Percentiles rank a stretch among this genome's conserved stretches.
phyloP scores from a whole-genome alignment of 2,113 vertebrate genomes.

The Periophthalmus modestus region DNA sequence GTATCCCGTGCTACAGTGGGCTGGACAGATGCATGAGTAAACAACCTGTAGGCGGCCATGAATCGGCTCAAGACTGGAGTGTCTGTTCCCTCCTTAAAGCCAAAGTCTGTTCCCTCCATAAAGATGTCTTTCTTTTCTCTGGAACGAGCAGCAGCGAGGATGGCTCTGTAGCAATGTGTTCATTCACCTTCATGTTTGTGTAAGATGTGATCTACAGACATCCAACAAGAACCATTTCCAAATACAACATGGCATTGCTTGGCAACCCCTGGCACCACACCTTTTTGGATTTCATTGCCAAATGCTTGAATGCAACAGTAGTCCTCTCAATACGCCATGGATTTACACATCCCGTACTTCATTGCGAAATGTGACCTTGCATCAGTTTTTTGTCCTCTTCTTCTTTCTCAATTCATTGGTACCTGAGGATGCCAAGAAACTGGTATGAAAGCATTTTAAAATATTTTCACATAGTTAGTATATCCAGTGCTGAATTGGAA shows the following conservation, averaged over 20 bases:
- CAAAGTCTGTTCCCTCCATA: slow-evolving; percentile 71
- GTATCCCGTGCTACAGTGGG: slow-evolving; percentile 19
- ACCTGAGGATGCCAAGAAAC: slow-evolving; percentile 29
- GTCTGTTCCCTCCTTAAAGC: slow-evolving; percentile 69
- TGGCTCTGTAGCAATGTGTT: slow-evolving; percentile 53
- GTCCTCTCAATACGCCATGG: neutral
- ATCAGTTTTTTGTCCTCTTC: too few species aligned
- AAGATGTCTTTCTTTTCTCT: slow-evolving; percentile 68
- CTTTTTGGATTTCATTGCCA: slow-evolving; percentile 6
- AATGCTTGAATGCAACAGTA: slow-evolving; percentile 1
- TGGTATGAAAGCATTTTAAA: neutral
- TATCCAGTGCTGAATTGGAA: neutral
- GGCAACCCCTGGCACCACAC: neutral
- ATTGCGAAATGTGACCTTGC: too few species aligned
- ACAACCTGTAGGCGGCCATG: slow-evolving; percentile 56
- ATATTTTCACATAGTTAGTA: too few species aligned
- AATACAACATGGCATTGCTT: slow-evolving; percentile 30
- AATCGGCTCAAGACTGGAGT: slow-evolving; percentile 43
- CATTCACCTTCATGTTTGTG: slow-evolving; percentile 68
- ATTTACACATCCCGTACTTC: too few species aligned
- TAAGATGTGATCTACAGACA: slow-evolving; percentile 46
- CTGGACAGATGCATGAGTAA: slow-evolving; percentile 58
- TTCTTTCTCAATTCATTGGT: slow-evolving; percentile 46
- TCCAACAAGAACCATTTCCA: slow-evolving; percentile 39
- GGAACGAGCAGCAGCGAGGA: slow-evolving; percentile 45